Percentiles rank a stretch among this genome's conserved stretches.
phyloP scores from a whole-genome alignment of 2,888 invertebrate genomes.

The Melikaiella ostensackeni region DNA sequence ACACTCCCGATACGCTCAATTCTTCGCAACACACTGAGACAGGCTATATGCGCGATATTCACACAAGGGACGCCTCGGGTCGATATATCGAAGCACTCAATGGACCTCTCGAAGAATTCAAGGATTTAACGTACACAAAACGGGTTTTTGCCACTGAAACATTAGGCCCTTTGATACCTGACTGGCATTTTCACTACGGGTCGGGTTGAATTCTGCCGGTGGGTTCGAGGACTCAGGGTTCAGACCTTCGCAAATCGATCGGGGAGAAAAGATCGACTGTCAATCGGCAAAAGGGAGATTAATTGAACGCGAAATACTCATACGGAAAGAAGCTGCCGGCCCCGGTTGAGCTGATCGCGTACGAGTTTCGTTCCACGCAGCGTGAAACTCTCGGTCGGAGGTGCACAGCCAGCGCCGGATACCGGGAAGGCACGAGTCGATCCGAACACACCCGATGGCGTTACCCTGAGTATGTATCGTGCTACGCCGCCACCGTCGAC shows the following conservation, averaged over 20 bases:
- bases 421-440: conserved; percentile 50
- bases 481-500: conserved; percentile 54
- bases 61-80: not conserved
- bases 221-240: not conserved
- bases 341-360: conserved; percentile 73
- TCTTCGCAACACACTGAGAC: conserved; percentile 13
- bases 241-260: not conserved
- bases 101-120: conserved; percentile 2
- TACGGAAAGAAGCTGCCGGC: conserved; percentile 69
- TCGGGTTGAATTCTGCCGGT: not conserved
- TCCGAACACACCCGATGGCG: conserved; percentile 63
- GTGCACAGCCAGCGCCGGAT: conserved; percentile 65
- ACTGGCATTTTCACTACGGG: conserved; percentile 8
- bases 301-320: conserved; percentile 59
- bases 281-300: conserved; percentile 24
- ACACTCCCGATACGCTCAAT: conserved; percentile 37
- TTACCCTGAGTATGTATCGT: conserved; percentile 54
- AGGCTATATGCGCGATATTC: not conserved
- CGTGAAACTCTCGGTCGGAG: conserved; percentile 69
- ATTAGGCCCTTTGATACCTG: not conserved
- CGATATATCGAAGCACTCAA: conserved; percentile 6
- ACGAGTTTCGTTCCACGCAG: conserved; percentile 74
- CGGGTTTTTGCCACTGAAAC: not conserved
- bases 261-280: conserved; percentile 2
- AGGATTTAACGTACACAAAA: not conserved